Base-by-base conservation (phyloP, 2,888 invertebrate genomes). In the Neoaliturus tenellus region DNA sequence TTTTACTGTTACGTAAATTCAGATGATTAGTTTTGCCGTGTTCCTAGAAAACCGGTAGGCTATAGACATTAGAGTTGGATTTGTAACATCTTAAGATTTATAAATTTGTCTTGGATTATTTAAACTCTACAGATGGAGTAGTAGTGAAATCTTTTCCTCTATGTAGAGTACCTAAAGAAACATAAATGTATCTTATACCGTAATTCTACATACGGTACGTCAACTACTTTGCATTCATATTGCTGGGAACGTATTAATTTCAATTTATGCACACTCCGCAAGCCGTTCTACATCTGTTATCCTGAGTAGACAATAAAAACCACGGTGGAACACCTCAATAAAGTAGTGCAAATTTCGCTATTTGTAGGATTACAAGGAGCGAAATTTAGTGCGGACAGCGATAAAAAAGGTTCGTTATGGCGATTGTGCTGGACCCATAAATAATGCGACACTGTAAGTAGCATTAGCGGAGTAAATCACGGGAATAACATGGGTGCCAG, bases 361-460 rank as follows among this genome's bases (percentile, higher is more conserved):
- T 62, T 39, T 39, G 71, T 20, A 39, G 71, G 71, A 71, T 71
- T 71, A 71, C 41, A 62, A 62, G 28, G 71, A 39, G 71, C 31
- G 41, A 25, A 71, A 71, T 78, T 33, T 55, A 55, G 78, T 55
- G 55, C 51, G 3, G 73, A 75, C 17, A 10, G 73, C 73, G 35
- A 44, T 75, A 75, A 75, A 41, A 17, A 78, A 55, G 78, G 78
- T 23, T 78, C 78, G 78, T 78, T 78, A 78, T 23, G 10, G 78
- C 33, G 20, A 78, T 78, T 78, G 78, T 78, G 33, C 0, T 3
- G 4, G 75, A n/a, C 17, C 55, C 20, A 78, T 78, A 78, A 78
- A 78, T 78, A 78, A 33, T 48, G 51, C 78, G 78, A 31, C 33
- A n/a, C 75, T 75, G 78, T 51, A 48, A 44, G 44, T 4, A 69